phyloP scores from a whole-genome alignment of 2,888 invertebrate species.

The Cecidostiba fungosa region DNA sequence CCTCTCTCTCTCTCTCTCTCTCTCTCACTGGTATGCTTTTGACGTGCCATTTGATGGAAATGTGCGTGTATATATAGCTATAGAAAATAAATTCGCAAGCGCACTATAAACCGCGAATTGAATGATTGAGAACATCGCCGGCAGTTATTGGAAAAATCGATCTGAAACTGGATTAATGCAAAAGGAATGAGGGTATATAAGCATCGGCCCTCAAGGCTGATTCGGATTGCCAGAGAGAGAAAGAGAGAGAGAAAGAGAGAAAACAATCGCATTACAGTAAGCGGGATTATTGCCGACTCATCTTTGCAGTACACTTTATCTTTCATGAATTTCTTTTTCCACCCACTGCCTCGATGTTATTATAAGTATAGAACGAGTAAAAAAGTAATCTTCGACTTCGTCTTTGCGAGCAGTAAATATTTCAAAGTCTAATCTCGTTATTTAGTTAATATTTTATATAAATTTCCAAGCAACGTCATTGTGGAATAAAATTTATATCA shows the following conservation, averaged over 20 bases:
- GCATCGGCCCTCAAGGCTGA: not conserved
- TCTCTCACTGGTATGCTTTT: not conserved
- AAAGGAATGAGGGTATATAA: not conserved
- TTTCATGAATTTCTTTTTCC: not conserved
- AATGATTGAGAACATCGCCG: not conserved
- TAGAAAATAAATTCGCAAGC: not conserved
- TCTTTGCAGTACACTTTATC: not conserved
- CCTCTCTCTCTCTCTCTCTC: too few relatives aligned
- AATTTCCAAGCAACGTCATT: not conserved
- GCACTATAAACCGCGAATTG: not conserved
- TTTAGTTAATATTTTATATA: not conserved
- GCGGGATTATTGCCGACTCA: not conserved
- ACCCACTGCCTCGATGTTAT: not conserved
- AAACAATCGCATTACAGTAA: not conserved
- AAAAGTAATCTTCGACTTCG: not conserved
- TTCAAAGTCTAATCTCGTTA: not conserved
- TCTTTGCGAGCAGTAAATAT: not conserved
- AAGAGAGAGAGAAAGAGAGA: too few relatives aligned
- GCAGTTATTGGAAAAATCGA: not conserved
- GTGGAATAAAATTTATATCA: not conserved
- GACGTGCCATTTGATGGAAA: too few relatives aligned
- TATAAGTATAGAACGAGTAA: not conserved
- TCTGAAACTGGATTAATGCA: not conserved
- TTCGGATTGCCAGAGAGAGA: not conserved
- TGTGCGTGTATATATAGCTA: too few relatives aligned